Evolutionary conservation across 2,888 invertebrate species (phyloP).

Genomic region (Rapana venosa): DNA sequence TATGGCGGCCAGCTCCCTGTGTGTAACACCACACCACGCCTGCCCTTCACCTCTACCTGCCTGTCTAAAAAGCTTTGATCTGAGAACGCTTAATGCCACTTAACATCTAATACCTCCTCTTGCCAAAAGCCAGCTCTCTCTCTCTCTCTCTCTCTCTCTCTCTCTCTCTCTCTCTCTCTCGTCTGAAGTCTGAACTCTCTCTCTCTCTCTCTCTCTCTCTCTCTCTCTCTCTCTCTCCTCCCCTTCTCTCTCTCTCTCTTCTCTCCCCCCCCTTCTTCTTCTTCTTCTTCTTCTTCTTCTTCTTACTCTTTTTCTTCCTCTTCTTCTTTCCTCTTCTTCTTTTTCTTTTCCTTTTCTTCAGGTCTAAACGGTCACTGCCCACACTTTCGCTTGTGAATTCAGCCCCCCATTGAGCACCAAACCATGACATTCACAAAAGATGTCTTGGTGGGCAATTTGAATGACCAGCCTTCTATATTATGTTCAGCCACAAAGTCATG

Average conservation of each 20-base stretch:
- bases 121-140: too few relatives aligned
- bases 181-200: background rate
- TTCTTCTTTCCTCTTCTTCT: background rate
- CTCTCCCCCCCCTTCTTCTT: too few relatives aligned
- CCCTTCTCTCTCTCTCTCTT: background rate
- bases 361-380: too few relatives aligned
- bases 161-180: background rate
- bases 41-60: too few relatives aligned
- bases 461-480: background rate
- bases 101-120: too few relatives aligned
- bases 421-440: background rate
- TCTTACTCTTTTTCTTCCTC: background rate
- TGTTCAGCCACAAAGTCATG: too few relatives aligned
- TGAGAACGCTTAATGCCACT: background rate
- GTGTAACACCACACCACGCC: too few relatives aligned
- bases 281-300: background rate
- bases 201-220: background rate
- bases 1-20: too few relatives aligned
- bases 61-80: background rate
- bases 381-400: too few relatives aligned
- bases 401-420: background rate
- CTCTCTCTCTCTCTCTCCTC: too few relatives aligned
- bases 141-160: background rate
- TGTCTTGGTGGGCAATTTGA: background rate
- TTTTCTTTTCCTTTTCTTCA: background rate